Evolutionary conservation across 2,888 invertebrate genomes (phyloP), one percentile per base, ranked within the genome.

Genomic region (Platynereis dumerilii): DNA sequence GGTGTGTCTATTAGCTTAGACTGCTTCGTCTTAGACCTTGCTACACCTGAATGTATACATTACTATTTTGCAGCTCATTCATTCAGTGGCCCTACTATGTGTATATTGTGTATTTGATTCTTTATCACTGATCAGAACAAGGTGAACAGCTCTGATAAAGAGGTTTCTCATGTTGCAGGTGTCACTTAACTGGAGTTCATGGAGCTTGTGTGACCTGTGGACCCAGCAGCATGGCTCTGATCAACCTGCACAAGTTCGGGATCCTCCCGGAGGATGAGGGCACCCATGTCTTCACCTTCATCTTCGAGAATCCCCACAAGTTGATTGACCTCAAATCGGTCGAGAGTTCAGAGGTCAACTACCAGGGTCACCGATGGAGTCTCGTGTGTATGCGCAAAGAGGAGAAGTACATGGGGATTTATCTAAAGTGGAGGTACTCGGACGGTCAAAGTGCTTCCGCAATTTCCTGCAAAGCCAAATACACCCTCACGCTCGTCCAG

Each of bases 301-400:
- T 72, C 28, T 65, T 72, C 34, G 72, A 72, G 22, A 62, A 70
- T 45, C 67, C 69, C 7, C 67, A 65, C 29, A 62, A 59, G 28
- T 67, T 72, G 28, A 28, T 58, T 39, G 72, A 72, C n/a, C 42
- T 56, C 20, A 67, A 66, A 39, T 64, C 66, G 10, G 58, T 73
- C 17, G 74, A 74, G 55, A 70, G 72, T 53, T 63, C 69, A 0
- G 72, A 70, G 54, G 64, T 73, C 53, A 67, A 63, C 52, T 73
- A 72, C 60, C 70, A 64, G 15, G 74, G 74, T 24, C 73, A 74
- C 22, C 24, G 60, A 15, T 74, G 74, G 74, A 64, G 69, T n/a
- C 27, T 74, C 7, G 71, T 73, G 55, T 67, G 68, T 61, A 72
- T 66, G 63, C 45, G 65, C 7, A 71, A 73, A 45, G 73, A 73